Conservation (phyloP, 2,113 vertebrate genomes). For the Centrocercus urophasianus region DNA sequence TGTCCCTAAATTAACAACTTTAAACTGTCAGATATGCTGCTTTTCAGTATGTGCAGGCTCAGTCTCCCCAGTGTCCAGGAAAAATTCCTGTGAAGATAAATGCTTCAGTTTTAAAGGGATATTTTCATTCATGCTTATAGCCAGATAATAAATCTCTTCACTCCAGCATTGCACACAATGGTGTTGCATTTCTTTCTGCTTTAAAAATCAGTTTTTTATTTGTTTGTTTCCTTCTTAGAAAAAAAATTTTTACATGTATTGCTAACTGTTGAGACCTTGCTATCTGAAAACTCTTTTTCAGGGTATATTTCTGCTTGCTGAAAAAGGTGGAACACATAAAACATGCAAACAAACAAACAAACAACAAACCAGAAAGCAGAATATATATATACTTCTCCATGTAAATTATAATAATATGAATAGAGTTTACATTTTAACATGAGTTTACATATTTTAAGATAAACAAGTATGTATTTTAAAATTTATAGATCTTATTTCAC, state of each 20-base stretch:
- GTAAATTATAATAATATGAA: background rate
- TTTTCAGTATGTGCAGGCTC: background rate
- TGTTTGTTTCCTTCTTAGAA: background rate
- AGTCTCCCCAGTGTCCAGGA: background rate
- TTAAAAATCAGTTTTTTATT: background rate
- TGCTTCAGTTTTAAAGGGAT: background rate
- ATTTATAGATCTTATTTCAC: background rate
- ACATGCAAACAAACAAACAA: background rate
- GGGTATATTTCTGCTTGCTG: background rate
- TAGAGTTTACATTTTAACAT: background rate
- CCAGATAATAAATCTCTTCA: background rate
- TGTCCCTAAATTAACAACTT: background rate
- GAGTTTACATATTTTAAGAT: background rate
- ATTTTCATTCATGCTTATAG: fast-evolving
- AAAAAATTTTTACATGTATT: background rate
- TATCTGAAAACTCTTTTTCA: background rate
- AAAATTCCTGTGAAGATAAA: background rate
- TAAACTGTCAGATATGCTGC: background rate
- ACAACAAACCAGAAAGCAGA: background rate
- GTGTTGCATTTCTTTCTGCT: background rate
- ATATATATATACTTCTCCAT: background rate
- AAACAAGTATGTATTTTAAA: background rate
- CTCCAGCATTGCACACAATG: background rate
- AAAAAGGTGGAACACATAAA: background rate
- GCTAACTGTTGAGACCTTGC: background rate